Conservation (phyloP, 1,140 invertebrate genomes). For the Neomicropteryx cornuta region DNA sequence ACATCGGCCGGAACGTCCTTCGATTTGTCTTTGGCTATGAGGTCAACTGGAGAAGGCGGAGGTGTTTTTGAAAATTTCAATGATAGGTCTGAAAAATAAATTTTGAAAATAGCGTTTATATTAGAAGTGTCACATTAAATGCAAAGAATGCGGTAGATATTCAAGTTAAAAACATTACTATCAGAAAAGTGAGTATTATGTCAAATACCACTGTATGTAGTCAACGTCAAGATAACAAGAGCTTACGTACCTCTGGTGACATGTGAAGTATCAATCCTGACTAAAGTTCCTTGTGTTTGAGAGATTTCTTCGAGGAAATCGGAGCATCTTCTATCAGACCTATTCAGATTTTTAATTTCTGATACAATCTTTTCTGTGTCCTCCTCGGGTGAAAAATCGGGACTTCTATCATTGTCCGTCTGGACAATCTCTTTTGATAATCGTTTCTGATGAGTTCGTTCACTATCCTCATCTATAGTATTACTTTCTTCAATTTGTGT, state of each 20-base stretch:
- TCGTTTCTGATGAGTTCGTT: neutral
- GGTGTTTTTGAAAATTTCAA: slow-evolving; percentile 39
- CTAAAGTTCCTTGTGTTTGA: slow-evolving; percentile 26
- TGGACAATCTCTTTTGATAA: neutral
- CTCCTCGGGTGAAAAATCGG: slow-evolving; percentile 11
- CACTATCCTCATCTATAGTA: too few relatives aligned
- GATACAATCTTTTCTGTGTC: slow-evolving; percentile 23
- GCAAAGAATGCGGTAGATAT: neutral
- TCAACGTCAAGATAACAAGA: too few relatives aligned
- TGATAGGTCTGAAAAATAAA: slow-evolving; percentile 25
- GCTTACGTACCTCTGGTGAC: too few relatives aligned
- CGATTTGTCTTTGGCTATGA: slow-evolving; percentile 28
- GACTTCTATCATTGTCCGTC: slow-evolving; percentile 10
- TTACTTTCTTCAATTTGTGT: too few relatives aligned
- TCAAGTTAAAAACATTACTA: neutral
- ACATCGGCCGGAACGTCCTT: slow-evolving; percentile 19
- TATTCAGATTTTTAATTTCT: slow-evolving; percentile 35
- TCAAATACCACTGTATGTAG: neutral
- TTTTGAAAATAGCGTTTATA: too few relatives aligned
- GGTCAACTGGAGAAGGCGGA: slow-evolving; percentile 37
- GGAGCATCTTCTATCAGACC: slow-evolving; percentile 28
- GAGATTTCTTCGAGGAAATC: slow-evolving; percentile 39
- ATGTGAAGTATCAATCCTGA: slow-evolving; percentile 37
- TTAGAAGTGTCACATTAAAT: neutral
- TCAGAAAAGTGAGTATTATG: slow-evolving; percentile 1